Base-by-base conservation (phyloP, 2,888 invertebrate genomes). In the Lathronympha strigana region DNA sequence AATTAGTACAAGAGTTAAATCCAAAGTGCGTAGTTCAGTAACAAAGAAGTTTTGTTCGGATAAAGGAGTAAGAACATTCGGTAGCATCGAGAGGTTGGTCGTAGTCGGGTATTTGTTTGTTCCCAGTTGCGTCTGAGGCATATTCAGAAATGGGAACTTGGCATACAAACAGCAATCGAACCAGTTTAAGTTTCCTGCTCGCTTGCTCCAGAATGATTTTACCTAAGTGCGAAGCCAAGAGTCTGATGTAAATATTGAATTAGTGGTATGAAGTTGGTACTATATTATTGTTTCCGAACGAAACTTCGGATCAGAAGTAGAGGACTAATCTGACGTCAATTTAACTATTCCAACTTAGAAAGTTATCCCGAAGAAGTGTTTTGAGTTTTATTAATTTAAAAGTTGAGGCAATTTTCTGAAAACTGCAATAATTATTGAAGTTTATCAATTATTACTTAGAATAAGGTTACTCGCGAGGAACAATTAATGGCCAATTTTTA, bases 61-160 rank as follows among this genome's bases (percentile, higher is more conserved):
- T 83, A 87, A 83, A 82, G 78, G 82, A 81, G 88, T 86, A 90
- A 90, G 90, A 90, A 89, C 90, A 90, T 90, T 90, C 88, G 88
- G 84, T 83, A 80, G 81, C 79, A 76, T 88, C 86, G 88, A 90
- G 23, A 23, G 81, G 80, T 82, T 82, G 78, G 79, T 79, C 82
- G 83, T 81, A 83, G 81, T 78, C 77, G 73, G 74, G 73, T 79
- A 82, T 83, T 81, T 87, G 88, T 90, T 89, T 88, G 86, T 88
- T 87, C 47, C 23, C 9, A 47, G 47, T 47, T 47, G 47, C n/a
- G 17, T 6, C 23, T 19, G 13, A 2, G n/a, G 0, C n/a, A 23
- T 2, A 23, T 23, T 47, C 13, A n/a, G 1, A 23, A n/a, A 23
- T n/a, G 1, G 5, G 8, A 13, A 23, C 23, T 47, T 1, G 1